Base-by-base conservation (phyloP, 2,797 vertebrate species). In the Ambastaia sidthimunki region DNA sequence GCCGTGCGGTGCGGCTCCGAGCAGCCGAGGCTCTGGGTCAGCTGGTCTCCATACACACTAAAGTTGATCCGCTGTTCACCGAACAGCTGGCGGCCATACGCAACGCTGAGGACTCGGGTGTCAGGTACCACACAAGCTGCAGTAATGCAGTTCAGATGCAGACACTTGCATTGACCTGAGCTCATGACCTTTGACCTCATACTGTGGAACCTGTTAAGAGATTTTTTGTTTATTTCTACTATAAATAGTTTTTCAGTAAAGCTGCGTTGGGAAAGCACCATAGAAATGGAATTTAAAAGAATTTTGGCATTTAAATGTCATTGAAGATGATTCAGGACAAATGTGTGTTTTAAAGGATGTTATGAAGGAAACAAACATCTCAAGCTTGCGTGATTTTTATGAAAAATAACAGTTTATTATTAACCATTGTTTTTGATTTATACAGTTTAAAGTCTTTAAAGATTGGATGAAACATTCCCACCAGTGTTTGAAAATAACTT, bases 61-160 rank as follows among this genome's bases (percentile, higher is more conserved):
- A 99, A 90, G 98, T 99, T 68, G 98, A 99, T 84, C 97, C 98
- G 0, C 96, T 99, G 21, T 99, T 99, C 78, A 97, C 93, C 0
- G 98, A 99, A 89, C 94, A 98, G 50, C 91, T 98, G 50, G 90
- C 96, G 0, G 96, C 96, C 70, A 98, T 98, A 83, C 96, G 97
- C 23, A 93, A 93, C 7, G 95, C 96, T 0, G 98, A 99, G 85
- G 98, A 99, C 88, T 94, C 97, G 0, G 97, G 97, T 34, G 91
- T 99, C 91, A 96, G 98, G 98, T 98, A 85, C 3, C 12, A 21
- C 13, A 57, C 21, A 19, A 18, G 16, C 37, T 10, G 37, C 37
- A 41, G 37, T 2, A 41, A 9, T 10, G 37, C 7, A 9, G 37
- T 41, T 41, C 37, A 9, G 1, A 41, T 10, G 9, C 37, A 41